A percentile compares a stretch with the other conserved stretches of the same genome.
Evolutionary conservation across 1,140 invertebrate genomes (phyloP).

Genomic region (Drosophila orena): DNA sequence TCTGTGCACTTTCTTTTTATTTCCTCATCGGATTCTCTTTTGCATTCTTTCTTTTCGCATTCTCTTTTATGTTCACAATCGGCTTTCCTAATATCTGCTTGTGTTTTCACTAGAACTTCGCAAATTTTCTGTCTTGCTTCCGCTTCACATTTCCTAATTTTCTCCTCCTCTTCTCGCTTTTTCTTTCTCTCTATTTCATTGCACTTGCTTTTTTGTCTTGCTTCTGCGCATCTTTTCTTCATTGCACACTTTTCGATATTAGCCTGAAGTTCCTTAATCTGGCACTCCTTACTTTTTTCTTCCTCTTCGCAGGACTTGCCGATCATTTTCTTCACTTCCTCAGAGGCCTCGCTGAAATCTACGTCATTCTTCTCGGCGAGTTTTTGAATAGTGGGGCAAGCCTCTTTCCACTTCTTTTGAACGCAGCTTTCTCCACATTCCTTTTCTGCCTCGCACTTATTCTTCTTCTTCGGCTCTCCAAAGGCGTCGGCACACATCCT

Average conservation of each 20-base stretch:
- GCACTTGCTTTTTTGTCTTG: neutral
- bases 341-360: constrained; percentile 1
- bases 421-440: neutral
- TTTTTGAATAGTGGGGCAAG: constrained; percentile 5
- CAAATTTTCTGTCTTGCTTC: neutral
- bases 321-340: constrained; percentile 4
- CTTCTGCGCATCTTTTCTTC: neutral
- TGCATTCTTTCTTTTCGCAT: neutral
- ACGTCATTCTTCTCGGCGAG: constrained; percentile 6
- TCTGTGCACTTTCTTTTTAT: neutral
- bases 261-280: neutral
- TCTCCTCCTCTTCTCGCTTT: neutral
- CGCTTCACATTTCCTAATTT: neutral
- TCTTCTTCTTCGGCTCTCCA: neutral
- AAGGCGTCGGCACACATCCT: constrained; percentile 20
- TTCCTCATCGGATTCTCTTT: neutral
- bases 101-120: neutral
- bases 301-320: neutral
- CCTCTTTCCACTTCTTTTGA: constrained; percentile 4
- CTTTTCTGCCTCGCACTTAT: neutral
- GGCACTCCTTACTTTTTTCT: neutral
- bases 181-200: neutral
- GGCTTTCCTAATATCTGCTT: neutral
- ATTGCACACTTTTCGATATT: neutral
- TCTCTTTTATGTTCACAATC: neutral